Evolutionary conservation across 2,888 invertebrate genomes (phyloP).

Genomic region (Tinea pellionella): DNA sequence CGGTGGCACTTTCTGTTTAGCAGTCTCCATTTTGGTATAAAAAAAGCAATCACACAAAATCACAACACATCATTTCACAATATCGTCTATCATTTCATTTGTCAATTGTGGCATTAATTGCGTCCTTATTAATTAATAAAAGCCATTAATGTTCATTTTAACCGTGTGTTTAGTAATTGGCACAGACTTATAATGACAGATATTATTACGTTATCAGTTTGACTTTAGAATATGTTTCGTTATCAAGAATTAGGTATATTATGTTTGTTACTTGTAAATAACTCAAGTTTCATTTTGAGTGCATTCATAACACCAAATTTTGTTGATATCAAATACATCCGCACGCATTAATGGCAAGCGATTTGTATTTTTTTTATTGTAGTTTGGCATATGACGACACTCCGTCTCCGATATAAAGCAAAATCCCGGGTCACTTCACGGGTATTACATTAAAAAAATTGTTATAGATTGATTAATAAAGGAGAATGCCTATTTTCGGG

Average conservation of each 20-base stretch:
- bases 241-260: slow-evolving; percentile 30
- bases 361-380: too few species aligned
- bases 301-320: not conserved
- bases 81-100: not conserved
- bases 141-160: not conserved
- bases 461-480: too few species aligned
- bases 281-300: not conserved
- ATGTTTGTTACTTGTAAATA: slow-evolving; percentile 4
- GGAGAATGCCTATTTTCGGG: too few species aligned
- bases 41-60: slow-evolving; percentile 19
- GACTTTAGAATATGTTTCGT: slow-evolving; percentile 37
- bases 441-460: too few species aligned
- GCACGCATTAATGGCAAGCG: too few species aligned
- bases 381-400: too few species aligned
- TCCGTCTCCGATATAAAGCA: too few species aligned
- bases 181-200: not conserved
- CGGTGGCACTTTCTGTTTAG: slow-evolving; percentile 61
- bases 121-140: not conserved
- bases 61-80: slow-evolving; percentile 25
- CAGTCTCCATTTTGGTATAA: slow-evolving; percentile 27
- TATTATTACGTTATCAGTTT: slow-evolving; percentile 36
- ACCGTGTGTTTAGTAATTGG: not conserved
- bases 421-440: too few species aligned
- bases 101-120: not conserved
- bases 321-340: too few species aligned